Evolutionary conservation across 2,888 invertebrate genomes (phyloP).

Genomic region (Dryadula phaetusa): DNA sequence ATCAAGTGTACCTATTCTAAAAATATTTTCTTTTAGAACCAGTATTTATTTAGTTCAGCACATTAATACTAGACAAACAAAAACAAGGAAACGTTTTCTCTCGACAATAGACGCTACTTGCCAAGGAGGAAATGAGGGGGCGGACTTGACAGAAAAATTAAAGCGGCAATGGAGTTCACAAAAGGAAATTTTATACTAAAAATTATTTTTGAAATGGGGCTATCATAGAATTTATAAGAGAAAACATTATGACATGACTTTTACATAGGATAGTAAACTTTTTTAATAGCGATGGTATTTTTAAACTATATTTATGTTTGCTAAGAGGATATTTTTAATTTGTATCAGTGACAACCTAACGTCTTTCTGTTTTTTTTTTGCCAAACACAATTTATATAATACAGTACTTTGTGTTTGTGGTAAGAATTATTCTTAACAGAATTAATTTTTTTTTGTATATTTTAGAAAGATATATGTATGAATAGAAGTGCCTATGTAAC

Average conservation of each 20-base stretch:
- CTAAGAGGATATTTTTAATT: conserved; percentile 5
- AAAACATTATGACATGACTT: conserved; percentile 53
- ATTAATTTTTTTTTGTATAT: too few relatives aligned
- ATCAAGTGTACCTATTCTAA: neutral
- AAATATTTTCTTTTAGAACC: neutral
- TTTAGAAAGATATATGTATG: too few relatives aligned
- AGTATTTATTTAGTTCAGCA: conserved; percentile 12
- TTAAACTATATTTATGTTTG: neutral
- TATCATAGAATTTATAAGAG: conserved; percentile 59
- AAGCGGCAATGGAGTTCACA: conserved; percentile 50
- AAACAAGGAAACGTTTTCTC: conserved; percentile 35
- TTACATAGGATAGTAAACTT: conserved; percentile 40
- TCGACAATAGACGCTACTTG: conserved; percentile 39
- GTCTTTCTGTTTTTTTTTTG: neutral
- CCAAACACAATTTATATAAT: neutral
- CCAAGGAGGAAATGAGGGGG: conserved; percentile 41
- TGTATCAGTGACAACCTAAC: neutral
- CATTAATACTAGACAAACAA: conserved; percentile 20
- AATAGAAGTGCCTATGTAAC: too few relatives aligned
- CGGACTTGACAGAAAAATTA: conserved; percentile 50
- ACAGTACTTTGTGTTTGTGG: neutral
- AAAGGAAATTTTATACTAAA: conserved; percentile 26
- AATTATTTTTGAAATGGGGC: conserved; percentile 55
- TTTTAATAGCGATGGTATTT: conserved; percentile 14
- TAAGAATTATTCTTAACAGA: too few relatives aligned